A percentile compares a stretch with the other conserved stretches of the same genome.
These are phyloP conservation scores for Spodoptera littoralis DNA, from an alignment of 2,888 invertebrate species.

Conservation along the genomic window DNA sequence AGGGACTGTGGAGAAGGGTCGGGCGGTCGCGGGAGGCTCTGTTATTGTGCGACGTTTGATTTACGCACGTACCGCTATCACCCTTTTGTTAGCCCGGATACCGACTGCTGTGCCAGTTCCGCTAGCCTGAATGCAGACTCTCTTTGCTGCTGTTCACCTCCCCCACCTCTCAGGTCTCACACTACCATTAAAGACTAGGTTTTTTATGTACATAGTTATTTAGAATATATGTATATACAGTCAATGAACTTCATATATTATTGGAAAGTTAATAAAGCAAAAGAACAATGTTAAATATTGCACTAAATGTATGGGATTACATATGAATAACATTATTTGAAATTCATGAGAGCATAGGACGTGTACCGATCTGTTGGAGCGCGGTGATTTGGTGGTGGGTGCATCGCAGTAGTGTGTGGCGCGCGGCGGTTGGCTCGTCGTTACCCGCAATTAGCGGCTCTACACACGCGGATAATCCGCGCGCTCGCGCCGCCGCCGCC, in stretches of 20 bases:
- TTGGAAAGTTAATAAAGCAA: too few relatives aligned
- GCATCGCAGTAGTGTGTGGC: constrained; percentile 36
- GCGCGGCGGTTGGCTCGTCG: constrained; percentile 68
- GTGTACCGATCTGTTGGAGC: constrained; percentile 27
- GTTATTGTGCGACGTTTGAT: constrained; percentile 88
- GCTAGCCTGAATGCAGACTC: constrained; percentile 76
- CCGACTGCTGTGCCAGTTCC: constrained; percentile 85
- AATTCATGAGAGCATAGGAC: constrained; percentile 23
- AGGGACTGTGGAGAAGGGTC: constrained; percentile 71
- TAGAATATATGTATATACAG: too few relatives aligned
- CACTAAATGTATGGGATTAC: too few relatives aligned
- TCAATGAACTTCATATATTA: too few relatives aligned
- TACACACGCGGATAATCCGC: constrained; percentile 85
- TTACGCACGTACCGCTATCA: constrained; percentile 88
- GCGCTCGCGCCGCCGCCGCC: constrained; percentile 63
- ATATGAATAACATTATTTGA: constrained; percentile 9
- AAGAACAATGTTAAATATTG: too few relatives aligned
- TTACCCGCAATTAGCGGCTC: constrained; percentile 86
- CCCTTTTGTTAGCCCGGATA: constrained; percentile 87
- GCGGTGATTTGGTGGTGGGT: constrained; percentile 44
- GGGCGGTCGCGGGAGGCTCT: constrained; percentile 79
- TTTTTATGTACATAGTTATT: constrained; percentile 32
- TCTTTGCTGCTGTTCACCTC: constrained; percentile 65
- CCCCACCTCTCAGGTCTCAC: constrained; percentile 28
- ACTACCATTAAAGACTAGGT: constrained; percentile 30